Conservation (phyloP, 1,140 invertebrate genomes). For the Drosophila persimilis region DNA sequence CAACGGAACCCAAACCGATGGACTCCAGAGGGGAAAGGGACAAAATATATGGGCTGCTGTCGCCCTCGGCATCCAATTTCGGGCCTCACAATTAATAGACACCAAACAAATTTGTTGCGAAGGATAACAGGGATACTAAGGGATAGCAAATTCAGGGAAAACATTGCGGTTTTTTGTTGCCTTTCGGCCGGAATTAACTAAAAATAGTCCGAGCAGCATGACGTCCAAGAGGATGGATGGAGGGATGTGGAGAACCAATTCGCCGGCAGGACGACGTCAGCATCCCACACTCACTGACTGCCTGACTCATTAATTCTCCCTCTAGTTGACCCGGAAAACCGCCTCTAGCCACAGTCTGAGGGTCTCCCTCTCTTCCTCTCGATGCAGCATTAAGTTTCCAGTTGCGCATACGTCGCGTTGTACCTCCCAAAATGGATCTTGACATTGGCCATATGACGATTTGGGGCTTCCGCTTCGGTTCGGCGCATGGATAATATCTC, state of each 20-base stretch:
- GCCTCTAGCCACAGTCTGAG: neutral
- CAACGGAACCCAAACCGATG: neutral
- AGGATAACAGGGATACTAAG: constrained; percentile 31
- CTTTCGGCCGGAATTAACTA: constrained; percentile 54
- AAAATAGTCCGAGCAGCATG: constrained; percentile 59
- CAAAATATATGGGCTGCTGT: constrained; percentile 38
- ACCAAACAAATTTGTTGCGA: constrained; percentile 15
- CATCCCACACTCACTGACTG: constrained; percentile 16
- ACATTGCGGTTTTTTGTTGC: constrained; percentile 42
- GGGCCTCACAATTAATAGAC: constrained; percentile 55
- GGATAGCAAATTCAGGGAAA: constrained; percentile 45
- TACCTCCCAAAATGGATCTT: constrained; percentile 10
- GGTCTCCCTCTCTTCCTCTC: neutral
- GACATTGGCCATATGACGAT: constrained; percentile 18
- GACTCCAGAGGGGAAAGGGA: constrained; percentile 11
- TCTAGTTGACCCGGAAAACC: neutral
- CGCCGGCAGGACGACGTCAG: constrained; percentile 47
- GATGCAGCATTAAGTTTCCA: constrained; percentile 49
- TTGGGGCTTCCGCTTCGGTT: constrained; percentile 37
- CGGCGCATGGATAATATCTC: constrained; percentile 48
- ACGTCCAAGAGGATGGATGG: constrained; percentile 21
- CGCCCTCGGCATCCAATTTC: constrained; percentile 40
- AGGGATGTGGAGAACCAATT: constrained; percentile 7
- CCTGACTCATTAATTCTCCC: constrained; percentile 35
- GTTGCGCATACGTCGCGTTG: constrained; percentile 57